A percentile compares a stretch with the other conserved stretches of the same genome.
Evolutionary conservation across 2,888 invertebrate genomes (phyloP).

Genomic region (Erpobdella octoculata): DNA sequence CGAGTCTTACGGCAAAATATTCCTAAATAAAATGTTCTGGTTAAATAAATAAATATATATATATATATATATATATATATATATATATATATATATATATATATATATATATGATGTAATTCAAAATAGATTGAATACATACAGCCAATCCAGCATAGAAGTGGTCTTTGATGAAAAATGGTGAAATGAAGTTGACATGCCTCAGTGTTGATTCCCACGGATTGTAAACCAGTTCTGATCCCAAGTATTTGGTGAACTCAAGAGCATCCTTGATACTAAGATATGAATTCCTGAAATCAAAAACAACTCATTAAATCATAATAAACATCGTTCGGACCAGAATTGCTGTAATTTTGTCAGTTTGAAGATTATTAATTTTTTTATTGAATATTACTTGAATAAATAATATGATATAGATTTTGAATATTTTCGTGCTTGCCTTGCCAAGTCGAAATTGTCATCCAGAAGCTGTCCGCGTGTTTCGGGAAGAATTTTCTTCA

Average conservation of each 20-base stretch:
- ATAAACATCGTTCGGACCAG: neutral
- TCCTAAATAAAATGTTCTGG: too few species aligned
- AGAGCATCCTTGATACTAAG: constrained; percentile 14
- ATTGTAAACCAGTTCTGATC: constrained; percentile 17
- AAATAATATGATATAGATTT: too few species aligned
- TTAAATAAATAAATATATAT: too few species aligned
- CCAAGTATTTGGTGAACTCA: constrained; percentile 22
- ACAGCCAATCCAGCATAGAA: neutral
- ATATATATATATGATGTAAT: neutral
- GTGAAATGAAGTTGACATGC: constrained; percentile 9
- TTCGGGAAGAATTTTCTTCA: constrained; percentile 16
- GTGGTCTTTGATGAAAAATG: constrained; percentile 2
- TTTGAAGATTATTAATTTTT: neutral
- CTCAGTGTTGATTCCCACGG: constrained; percentile 21
- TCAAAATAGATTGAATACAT: neutral
- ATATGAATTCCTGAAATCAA: constrained; percentile 26
- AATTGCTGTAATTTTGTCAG: neutral
- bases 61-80: too few species aligned
- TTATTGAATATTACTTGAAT: too few species aligned
- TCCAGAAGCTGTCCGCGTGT: constrained; percentile 15
- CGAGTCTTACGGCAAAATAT: constrained; percentile 8
- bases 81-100: neutral
- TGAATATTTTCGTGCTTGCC: too few species aligned
- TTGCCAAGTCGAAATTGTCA: constrained; percentile 21
- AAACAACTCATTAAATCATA: neutral